phyloP scores from a whole-genome alignment of 2,888 invertebrate species.

The Marronus borbonicus region DNA sequence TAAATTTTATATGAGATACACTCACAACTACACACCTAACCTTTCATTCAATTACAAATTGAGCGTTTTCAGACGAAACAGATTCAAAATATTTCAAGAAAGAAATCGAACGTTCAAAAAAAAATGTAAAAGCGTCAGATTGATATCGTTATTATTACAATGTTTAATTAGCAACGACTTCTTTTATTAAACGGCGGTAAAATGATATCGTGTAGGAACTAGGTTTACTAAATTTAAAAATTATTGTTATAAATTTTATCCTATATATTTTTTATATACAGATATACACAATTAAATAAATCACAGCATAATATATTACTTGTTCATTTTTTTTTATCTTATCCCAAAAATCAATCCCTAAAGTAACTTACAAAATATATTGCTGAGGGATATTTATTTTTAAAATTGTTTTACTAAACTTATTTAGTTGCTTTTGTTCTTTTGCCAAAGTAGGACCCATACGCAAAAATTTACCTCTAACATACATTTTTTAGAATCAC shows the following conservation, averaged over 20 bases:
- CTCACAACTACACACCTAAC: conserved; percentile 33
- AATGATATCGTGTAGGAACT: conserved; percentile 51
- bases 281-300: conserved; percentile 59
- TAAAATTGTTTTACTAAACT: not conserved
- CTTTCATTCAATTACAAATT: conserved; percentile 23
- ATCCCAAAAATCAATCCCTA: no score
- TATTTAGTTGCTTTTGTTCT: conserved; percentile 4
- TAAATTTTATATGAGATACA: conserved; percentile 33
- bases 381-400: conserved; percentile 5
- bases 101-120: not conserved
- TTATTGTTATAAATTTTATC: conserved; percentile 40
- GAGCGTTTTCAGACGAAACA: conserved; percentile 28
- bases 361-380: conserved; percentile 35
- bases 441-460: not conserved
- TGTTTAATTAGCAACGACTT: conserved; percentile 6
- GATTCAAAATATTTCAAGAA: not conserved
- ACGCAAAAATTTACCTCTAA: not conserved
- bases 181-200: conserved; percentile 46
- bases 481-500: not conserved
- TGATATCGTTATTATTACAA: not conserved
- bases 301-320: conserved; percentile 58
- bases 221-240: conserved; percentile 50
- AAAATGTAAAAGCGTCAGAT: not conserved
- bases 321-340: conserved; percentile 12
- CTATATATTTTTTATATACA: conserved; percentile 53